Evolutionary conservation across 2,888 invertebrate species (phyloP).

Genomic region (Erebia aethiops): DNA sequence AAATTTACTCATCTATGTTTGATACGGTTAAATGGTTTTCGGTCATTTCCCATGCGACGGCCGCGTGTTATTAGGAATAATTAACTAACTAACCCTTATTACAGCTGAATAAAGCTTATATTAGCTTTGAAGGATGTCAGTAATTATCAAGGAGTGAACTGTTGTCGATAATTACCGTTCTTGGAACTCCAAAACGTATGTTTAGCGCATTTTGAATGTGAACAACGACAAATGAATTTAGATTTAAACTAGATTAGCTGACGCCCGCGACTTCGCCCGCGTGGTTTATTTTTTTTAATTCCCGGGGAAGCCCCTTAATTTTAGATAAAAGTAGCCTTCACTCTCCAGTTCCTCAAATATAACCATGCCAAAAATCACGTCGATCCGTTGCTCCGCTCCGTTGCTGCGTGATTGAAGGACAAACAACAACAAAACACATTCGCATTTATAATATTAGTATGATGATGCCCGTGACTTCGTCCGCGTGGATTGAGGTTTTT

Average conservation of each 20-base stretch:
- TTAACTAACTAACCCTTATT: constrained; percentile 45
- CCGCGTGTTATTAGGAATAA: constrained; percentile 60
- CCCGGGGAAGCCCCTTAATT: too few relatives aligned
- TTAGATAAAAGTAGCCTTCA: too few relatives aligned
- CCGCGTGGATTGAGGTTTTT: too few relatives aligned
- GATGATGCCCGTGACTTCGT: too few relatives aligned
- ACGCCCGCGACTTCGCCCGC: too few relatives aligned
- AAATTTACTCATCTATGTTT: constrained; percentile 74
- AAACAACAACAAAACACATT: too few relatives aligned
- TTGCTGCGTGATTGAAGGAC: too few relatives aligned
- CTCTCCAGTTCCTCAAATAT: too few relatives aligned
- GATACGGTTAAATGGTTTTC: constrained; percentile 75
- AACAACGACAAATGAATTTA: not conserved
- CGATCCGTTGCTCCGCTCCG: too few relatives aligned
- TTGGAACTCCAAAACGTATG: constrained; percentile 43
- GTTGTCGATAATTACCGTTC: constrained; percentile 73
- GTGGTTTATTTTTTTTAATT: too few relatives aligned
- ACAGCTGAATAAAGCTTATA: constrained; percentile 42
- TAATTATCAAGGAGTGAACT: constrained; percentile 75
- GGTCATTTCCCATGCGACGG: constrained; percentile 70
- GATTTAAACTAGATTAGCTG: constrained; percentile 1
- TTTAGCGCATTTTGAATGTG: constrained; percentile 14
- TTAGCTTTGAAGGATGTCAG: constrained; percentile 42
- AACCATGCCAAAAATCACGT: too few relatives aligned
- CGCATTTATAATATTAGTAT: too few relatives aligned